Conservation (phyloP, 2,888 invertebrate species). For the Hybos culiciformis region DNA sequence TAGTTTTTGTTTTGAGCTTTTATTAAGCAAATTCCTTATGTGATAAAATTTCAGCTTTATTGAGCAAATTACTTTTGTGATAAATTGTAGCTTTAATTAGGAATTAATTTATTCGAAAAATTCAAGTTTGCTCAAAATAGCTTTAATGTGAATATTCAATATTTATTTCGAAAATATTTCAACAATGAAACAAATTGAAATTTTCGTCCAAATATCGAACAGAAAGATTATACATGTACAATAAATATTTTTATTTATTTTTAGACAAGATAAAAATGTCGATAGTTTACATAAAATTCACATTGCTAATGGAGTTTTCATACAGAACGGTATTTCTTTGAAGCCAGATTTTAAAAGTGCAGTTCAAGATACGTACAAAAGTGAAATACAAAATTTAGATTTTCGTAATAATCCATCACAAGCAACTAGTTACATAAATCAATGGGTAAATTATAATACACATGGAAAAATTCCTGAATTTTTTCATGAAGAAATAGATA, state of each 20-base stretch:
- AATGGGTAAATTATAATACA: conserved; percentile 45
- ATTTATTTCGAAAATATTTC: neutral
- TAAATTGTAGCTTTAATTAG: no score
- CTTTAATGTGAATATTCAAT: neutral
- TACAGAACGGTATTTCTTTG: conserved; percentile 42
- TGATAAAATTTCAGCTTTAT: no score
- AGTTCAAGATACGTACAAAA: conserved; percentile 38
- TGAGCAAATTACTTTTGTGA: no score
- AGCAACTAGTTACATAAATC: conserved; percentile 40
- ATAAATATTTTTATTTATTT: neutral
- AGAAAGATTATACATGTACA: neutral
- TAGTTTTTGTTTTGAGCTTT: no score
- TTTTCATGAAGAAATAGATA: conserved; percentile 36
- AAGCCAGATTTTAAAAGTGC: conserved; percentile 38
- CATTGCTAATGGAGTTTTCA: conserved; percentile 43
- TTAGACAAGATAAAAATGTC: neutral
- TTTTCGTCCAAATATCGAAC: neutral
- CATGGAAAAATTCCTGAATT: conserved; percentile 44
- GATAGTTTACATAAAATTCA: conserved; percentile 22
- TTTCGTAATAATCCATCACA: conserved; percentile 31
- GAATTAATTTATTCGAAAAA: no score
- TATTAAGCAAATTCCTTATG: no score
- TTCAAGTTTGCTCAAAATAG: no score
- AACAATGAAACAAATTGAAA: neutral
- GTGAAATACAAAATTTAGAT: conserved; percentile 41